phyloP scores from a whole-genome alignment of 2,113 vertebrate species.

The Sclerurus mexicanus region DNA sequence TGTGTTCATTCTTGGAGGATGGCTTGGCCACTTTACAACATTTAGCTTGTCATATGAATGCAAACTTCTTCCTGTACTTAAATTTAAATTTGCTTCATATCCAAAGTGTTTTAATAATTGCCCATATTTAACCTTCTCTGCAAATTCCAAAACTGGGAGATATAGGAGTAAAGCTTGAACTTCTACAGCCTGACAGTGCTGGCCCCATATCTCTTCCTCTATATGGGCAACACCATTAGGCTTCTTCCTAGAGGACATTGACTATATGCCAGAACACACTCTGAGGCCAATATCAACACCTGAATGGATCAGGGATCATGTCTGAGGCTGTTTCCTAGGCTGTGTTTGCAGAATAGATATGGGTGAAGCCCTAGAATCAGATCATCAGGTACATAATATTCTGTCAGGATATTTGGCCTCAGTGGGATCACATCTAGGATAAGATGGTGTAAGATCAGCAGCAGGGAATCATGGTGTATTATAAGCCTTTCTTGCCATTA shows the following conservation, averaged over 20 bases:
- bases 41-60: neutral
- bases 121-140: neutral
- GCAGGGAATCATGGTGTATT: fast-evolving
- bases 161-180: neutral
- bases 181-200: neutral
- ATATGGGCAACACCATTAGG: neutral
- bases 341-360: fast-evolving
- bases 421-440: neutral
- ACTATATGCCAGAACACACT: neutral
- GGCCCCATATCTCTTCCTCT: fast-evolving
- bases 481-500: neutral
- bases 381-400: neutral
- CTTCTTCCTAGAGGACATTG: neutral
- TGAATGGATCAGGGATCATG: neutral
- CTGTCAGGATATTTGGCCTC: neutral
- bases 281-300: neutral
- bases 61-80: neutral
- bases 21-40: neutral
- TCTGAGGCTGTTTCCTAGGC: neutral
- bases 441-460: neutral
- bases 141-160: neutral
- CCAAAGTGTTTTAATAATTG: neutral
- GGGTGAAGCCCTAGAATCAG: neutral
- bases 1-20: neutral
- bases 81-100: neutral